phyloP scores from a whole-genome alignment of 2,888 invertebrate genomes.

The Dasypogon diadema region DNA sequence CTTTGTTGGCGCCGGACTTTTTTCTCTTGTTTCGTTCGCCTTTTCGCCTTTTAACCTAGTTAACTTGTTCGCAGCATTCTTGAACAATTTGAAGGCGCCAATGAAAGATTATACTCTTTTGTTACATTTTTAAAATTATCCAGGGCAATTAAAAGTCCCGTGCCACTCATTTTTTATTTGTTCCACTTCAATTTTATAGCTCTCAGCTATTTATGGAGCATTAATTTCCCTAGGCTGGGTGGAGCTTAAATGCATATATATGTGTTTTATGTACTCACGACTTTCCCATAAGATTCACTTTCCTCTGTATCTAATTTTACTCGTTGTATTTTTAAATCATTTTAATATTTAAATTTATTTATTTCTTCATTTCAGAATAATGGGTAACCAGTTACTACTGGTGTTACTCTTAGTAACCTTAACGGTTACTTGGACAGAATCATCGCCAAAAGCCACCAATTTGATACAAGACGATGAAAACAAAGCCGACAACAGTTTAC shows the following conservation, averaged over 20 bases:
- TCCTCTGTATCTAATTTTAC: slow-evolving; percentile 21
- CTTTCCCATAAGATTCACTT: too few relatives aligned
- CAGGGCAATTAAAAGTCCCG: too few relatives aligned
- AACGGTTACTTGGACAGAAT: slow-evolving; percentile 60
- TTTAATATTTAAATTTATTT: too few relatives aligned
- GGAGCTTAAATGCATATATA: not conserved
- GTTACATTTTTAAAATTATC: too few relatives aligned
- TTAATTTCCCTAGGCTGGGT: too few relatives aligned
- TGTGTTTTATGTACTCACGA: not conserved
- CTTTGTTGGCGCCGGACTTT: too few relatives aligned
- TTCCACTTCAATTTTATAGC: not conserved
- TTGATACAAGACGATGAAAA: slow-evolving; percentile 60
- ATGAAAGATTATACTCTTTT: too few relatives aligned
- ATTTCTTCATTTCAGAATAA: slow-evolving; percentile 56
- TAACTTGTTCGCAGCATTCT: not conserved
- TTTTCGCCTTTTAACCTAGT: not conserved
- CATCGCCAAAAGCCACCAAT: slow-evolving; percentile 57
- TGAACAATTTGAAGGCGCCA: too few relatives aligned
- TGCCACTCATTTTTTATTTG: too few relatives aligned
- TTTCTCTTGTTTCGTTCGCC: too few relatives aligned
- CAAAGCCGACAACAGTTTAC: slow-evolving; percentile 53
- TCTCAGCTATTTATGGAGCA: not conserved
- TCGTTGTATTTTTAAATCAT: too few relatives aligned
- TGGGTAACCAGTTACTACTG: slow-evolving; percentile 68
- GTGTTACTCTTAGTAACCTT: slow-evolving; percentile 64